These are phyloP conservation scores for Raillietiella orientalis DNA, from an alignment of 2,888 invertebrate genomes.

Conservation along the genomic window DNA sequence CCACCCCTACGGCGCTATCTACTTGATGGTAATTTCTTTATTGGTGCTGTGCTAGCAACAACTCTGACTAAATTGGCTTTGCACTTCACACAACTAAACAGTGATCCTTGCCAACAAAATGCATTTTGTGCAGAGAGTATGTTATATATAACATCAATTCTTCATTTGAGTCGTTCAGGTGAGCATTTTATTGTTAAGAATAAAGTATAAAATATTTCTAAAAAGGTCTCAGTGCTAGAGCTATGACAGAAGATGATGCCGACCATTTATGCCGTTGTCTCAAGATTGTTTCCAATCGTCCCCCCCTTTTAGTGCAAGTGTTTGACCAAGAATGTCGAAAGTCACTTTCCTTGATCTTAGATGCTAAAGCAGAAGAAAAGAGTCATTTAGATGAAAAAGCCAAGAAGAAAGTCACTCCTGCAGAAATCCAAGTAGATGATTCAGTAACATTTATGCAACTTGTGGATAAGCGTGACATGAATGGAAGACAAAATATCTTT, in stretches of 20 bases:
- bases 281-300: slow-evolving; percentile 15
- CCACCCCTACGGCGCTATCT: slow-evolving; percentile 58
- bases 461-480: slow-evolving; percentile 22
- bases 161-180: slow-evolving; percentile 48
- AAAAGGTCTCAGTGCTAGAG: slow-evolving; percentile 16
- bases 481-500: slow-evolving; percentile 45
- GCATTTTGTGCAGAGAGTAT: slow-evolving; percentile 42
- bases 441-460: slow-evolving; percentile 52
- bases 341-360: slow-evolving; percentile 47
- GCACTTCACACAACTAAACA: slow-evolving; percentile 17
- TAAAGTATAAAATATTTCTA: slow-evolving; percentile 2
- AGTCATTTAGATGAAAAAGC: slow-evolving; percentile 7
- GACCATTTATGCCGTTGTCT: slow-evolving; percentile 40
- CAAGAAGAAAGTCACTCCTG: slow-evolving; percentile 24
- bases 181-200: neutral
- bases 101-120: slow-evolving; percentile 16
- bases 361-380: slow-evolving; percentile 39
- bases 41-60: slow-evolving; percentile 66
- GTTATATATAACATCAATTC: slow-evolving; percentile 52
- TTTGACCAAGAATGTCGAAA: slow-evolving; percentile 38
- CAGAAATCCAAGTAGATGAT: slow-evolving; percentile 47
- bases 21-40: slow-evolving; percentile 81
- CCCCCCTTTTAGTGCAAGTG: slow-evolving; percentile 28
- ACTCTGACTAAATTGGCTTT: slow-evolving; percentile 69
- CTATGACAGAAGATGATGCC: slow-evolving; percentile 80